Evolutionary conservation across 2,113 vertebrate species (phyloP).

Genomic region (Oncorhynchus kisutch): DNA sequence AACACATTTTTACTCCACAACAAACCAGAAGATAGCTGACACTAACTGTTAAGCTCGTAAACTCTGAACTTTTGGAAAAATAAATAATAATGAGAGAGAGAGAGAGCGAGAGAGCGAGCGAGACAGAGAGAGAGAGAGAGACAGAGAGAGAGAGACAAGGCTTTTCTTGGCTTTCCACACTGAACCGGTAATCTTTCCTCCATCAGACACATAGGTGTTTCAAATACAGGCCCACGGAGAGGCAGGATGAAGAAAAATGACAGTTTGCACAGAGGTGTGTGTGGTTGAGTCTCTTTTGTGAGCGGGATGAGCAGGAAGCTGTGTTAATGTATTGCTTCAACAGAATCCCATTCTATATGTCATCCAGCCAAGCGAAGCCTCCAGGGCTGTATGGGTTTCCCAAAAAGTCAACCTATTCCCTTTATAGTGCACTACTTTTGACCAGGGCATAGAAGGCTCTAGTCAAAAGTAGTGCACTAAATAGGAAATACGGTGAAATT

Average conservation of each 20-base stretch:
- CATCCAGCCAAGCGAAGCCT: conserved; percentile 1
- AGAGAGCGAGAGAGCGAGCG: too few species aligned
- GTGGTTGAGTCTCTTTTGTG: background rate
- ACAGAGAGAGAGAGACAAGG: background rate
- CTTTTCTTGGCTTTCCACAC: conserved; percentile 29
- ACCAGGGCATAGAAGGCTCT: too few species aligned
- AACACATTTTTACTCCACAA: background rate
- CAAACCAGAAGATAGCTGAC: conserved; percentile 12
- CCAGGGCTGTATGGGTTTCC: conserved; percentile 17
- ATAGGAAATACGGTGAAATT: conserved; percentile 13
- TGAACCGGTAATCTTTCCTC: conserved; percentile 43
- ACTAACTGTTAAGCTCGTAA: conserved; percentile 27
- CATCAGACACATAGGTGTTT: conserved; percentile 22
- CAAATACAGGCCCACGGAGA: conserved; percentile 21
- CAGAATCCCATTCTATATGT: conserved; percentile 37
- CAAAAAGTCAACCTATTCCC: too few species aligned
- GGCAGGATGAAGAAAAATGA: conserved; percentile 13
- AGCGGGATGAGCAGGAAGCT: background rate
- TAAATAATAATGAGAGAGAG: too few species aligned
- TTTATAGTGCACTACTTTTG: too few species aligned
- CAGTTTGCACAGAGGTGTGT: background rate
- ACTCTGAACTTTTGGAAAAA: conserved; percentile 34
- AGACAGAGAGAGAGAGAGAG: too few species aligned
- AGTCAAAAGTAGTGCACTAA: conserved; percentile 3
- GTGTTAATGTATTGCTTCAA: conserved; percentile 12